Percentiles rank a stretch among this genome's conserved stretches.
Evolutionary conservation across 2,888 invertebrate genomes (phyloP).

Genomic region (Rhingia campestris): DNA sequence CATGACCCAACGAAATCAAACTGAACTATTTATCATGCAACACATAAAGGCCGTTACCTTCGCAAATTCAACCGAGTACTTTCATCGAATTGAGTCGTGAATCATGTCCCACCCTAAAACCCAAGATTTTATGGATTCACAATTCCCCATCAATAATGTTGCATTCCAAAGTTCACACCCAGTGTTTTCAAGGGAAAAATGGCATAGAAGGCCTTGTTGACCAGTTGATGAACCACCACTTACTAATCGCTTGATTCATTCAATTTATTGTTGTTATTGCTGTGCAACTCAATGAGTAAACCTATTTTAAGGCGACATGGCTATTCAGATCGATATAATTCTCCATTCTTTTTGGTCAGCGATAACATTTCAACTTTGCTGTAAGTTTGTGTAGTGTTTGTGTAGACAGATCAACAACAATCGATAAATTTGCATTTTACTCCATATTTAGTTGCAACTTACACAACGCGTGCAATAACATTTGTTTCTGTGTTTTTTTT

Average conservation of each 20-base stretch:
- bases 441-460: slow-evolving; percentile 68
- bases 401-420: slow-evolving; percentile 62
- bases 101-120: too few species aligned
- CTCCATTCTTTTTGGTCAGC: slow-evolving; percentile 66
- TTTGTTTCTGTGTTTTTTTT: background rate
- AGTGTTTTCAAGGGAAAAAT: background rate
- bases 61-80: too few species aligned
- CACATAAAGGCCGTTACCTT: too few species aligned
- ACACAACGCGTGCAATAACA: slow-evolving; percentile 49
- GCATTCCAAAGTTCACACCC: background rate
- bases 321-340: slow-evolving; percentile 43
- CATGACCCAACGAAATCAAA: too few species aligned
- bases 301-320: slow-evolving; percentile 54
- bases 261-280: slow-evolving; percentile 38
- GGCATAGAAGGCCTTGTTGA: background rate
- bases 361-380: slow-evolving; percentile 61
- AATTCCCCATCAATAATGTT: background rate
- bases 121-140: too few species aligned
- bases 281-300: slow-evolving; percentile 53
- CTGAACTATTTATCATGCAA: too few species aligned
- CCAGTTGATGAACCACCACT: slow-evolving; percentile 16
- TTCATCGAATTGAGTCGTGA: too few species aligned
- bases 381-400: background rate
- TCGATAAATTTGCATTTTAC: slow-evolving; percentile 70
- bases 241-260: slow-evolving; percentile 42